Conservation (phyloP, 2,113 vertebrate genomes). For the Pteruthius melanotis region DNA sequence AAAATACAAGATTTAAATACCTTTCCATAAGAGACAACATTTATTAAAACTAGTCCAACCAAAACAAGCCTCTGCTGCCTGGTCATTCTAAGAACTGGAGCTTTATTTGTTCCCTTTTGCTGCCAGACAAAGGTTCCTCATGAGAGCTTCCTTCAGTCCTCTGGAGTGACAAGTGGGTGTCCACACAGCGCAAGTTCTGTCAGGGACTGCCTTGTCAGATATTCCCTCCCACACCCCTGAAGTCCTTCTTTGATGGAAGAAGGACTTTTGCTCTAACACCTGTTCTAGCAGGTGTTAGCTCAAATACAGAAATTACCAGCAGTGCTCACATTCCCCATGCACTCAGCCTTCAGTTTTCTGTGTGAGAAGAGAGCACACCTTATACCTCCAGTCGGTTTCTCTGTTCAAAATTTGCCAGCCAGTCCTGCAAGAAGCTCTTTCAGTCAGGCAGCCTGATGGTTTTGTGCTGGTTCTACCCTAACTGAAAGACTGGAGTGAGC, state of each 20-base stretch:
- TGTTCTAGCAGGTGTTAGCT: background rate
- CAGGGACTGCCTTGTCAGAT: background rate
- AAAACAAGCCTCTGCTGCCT: background rate
- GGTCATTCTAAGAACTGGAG: background rate
- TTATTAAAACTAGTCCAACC: background rate
- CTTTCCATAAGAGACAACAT: background rate
- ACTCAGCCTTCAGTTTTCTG: background rate
- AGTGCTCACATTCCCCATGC: background rate
- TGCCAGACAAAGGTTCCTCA: background rate
- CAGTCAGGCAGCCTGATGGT: background rate
- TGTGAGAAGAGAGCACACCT: accelerated
- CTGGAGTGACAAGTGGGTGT: background rate
- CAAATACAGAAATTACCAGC: background rate
- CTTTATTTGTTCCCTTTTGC: background rate
- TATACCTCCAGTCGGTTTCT: background rate
- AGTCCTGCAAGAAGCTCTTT: background rate
- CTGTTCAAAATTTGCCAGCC: background rate
- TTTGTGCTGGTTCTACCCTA: background rate
- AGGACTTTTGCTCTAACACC: too few species aligned
- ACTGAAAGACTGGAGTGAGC: background rate
- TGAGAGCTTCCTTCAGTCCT: background rate
- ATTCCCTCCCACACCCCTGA: accelerated
- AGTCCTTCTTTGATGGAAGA: background rate
- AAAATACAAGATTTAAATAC: background rate
- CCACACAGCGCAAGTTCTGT: accelerated